Evolutionary conservation across 2,797 vertebrate species (phyloP), one percentile per base, ranked within the genome.

Genomic region (Eospalax fontanierii): DNA sequence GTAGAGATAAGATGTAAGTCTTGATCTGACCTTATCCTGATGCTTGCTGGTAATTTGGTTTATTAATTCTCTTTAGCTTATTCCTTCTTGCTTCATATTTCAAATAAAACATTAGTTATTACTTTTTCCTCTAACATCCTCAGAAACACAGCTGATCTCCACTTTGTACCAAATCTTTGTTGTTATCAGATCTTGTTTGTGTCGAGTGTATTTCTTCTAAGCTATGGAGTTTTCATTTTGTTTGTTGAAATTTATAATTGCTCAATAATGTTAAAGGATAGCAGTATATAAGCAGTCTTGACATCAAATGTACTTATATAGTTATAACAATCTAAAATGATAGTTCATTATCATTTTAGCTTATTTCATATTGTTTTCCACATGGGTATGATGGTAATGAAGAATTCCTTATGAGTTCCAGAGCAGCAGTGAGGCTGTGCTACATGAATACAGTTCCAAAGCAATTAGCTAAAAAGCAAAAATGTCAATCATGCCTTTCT

Each of bases 171-270:
- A 92, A 89, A 95, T 96, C 89, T 96, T 78, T 91, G 35, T 81
- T 87, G 68, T 93, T 80, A 78, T 89, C 57, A 71, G 84, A 87
- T 91, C 59, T 95, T 96, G 79, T 73, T 94, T 74, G 90, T 94
- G 54, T 96, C 80, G 81, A 74, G 24, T 68, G 9, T 28, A 87
- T 94, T 81, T 94, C 66, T 75, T n/a, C 7, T 43, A 78, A 76
- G 30, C 46, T 88, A 88, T 87, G 80, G 80, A 12, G 14, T 96
- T 96, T 96, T 87, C 70, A 89, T 65, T 96, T 78, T 94, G 38
- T 92, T 94, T 94, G 80, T 81, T 96, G 50, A n/a, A 96, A 91
- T 93, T 95, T 95, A 38, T 70, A 79, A 15, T 89, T 96, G 68
- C 88, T 96, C 65, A 94, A 33, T 33, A 79, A 26, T n/a, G 30